Base-by-base conservation (phyloP, 2,113 vertebrate species). In the Saguinus midas region DNA sequence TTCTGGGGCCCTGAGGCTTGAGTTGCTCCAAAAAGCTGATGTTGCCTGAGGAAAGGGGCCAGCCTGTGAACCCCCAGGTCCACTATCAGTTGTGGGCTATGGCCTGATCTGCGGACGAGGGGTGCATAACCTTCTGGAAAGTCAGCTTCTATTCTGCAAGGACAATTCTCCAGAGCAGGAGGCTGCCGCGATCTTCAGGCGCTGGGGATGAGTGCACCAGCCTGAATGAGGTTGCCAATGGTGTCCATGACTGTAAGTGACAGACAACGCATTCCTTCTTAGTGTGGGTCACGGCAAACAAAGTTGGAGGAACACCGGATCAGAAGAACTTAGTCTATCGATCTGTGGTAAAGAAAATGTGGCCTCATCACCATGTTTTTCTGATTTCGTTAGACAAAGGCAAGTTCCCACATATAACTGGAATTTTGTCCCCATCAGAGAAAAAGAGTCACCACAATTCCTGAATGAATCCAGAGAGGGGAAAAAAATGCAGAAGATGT, bases 381-480 rank as follows among this genome's bases (percentile, higher is more conserved):
- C 40, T 91, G 35, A 89, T 92, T 95, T 83, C 45, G 48, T 76
- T 66, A 87, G 76, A 79, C 27, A 78, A 96, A 90, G 23, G 37
- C 57, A 92, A 90, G 86, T 50, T 79, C 23, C 35, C 50, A 82
- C 12, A 81, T 12, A 45, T 17, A n/a, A 35, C 8, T 79, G 57
- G 48, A 52, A 52, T 90, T 86, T 61, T 76, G 50, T 87, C 45
- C 82, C 82, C 21, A 25, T 55, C 3, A 20, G 57, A 90, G 70
- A 66, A 64, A 58, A 72, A 43, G 57, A 58, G 27, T 75, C 35
- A 58, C 37, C n/a, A 18, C 3, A 64, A 37, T 57, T 72, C 21
- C 21, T 35, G 43, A 90, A 64, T 16, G 20, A 87, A 57, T 70
- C 50, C 23, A 48, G 78, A 14, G 50, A 45, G 61, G 61, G 66